phyloP scores from a whole-genome alignment of 2,797 vertebrate genomes.

The Syngnathus acus region DNA sequence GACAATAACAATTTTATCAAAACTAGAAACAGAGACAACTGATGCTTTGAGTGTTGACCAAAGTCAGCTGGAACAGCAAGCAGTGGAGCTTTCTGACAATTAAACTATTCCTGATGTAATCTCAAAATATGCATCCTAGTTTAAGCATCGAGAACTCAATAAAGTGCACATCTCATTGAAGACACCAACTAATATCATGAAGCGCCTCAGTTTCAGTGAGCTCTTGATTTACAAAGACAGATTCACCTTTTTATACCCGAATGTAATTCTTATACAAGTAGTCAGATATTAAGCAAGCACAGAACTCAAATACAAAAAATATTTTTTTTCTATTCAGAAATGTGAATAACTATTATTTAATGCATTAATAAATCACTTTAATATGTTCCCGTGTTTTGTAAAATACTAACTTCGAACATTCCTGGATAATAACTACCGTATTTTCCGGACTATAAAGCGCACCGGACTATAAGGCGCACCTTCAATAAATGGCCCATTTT shows the following conservation, averaged over 20 bases:
- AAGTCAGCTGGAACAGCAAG: not conserved
- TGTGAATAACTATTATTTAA: not conserved
- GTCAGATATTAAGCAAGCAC: not conserved
- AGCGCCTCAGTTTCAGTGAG: not conserved
- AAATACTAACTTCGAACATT: too few species aligned
- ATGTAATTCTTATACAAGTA: not conserved
- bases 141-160: not conserved
- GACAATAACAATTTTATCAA: not conserved
- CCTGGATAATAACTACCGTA: too few species aligned
- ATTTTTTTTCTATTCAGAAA: not conserved
- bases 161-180: not conserved
- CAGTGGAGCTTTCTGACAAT: not conserved
- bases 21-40: not conserved
- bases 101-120: not conserved
- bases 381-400: too few species aligned
- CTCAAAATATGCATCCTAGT: not conserved
- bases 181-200: not conserved
- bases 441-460: too few species aligned
- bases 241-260: not conserved
- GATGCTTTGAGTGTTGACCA: not conserved
- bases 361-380: too few species aligned
- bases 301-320: not conserved
- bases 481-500: too few species aligned
- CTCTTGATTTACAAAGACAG: not conserved
- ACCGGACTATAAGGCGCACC: too few species aligned